phyloP scores from a whole-genome alignment of 37 sponge, comb jelly and placozoan species.

The Halisarca cf. caerulea region DNA sequence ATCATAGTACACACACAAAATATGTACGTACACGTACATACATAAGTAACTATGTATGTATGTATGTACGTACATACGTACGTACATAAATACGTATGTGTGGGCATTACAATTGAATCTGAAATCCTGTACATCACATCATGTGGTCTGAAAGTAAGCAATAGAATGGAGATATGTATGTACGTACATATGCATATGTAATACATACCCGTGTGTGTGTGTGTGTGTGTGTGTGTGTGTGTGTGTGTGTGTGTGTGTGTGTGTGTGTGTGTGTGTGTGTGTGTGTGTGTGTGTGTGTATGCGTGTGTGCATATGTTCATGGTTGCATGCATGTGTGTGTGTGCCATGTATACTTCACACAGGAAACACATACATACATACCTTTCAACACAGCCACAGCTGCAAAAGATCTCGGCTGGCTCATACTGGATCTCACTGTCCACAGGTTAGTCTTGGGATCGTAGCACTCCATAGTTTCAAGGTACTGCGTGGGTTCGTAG shows the following conservation, averaged over 20 bases:
- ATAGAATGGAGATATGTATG: background rate
- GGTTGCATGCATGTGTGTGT: background rate
- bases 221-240: background rate
- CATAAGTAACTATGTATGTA: background rate
- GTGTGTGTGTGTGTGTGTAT: background rate
- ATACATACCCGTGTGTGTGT: background rate
- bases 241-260: background rate
- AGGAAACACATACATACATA: conserved; percentile 22
- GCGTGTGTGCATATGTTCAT: background rate
- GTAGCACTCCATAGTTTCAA: conserved; percentile 77
- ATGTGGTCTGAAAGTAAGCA: no score
- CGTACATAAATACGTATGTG: background rate
- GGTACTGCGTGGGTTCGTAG: conserved; percentile 83
- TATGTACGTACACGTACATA: background rate
- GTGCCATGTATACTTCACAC: background rate
- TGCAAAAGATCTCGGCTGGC: conserved; percentile 72
- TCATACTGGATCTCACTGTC: conserved; percentile 67
- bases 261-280: background rate
- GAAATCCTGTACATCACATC: no score
- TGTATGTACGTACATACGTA: no score
- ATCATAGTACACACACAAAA: no score
- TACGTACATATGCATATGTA: background rate
- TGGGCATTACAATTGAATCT: no score
- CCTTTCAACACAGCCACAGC: conserved; percentile 69
- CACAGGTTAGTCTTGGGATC: conserved; percentile 79